These are phyloP conservation scores for Oophaga sylvatica DNA, from an alignment of 2,797 vertebrate genomes.

Conservation along the genomic window DNA sequence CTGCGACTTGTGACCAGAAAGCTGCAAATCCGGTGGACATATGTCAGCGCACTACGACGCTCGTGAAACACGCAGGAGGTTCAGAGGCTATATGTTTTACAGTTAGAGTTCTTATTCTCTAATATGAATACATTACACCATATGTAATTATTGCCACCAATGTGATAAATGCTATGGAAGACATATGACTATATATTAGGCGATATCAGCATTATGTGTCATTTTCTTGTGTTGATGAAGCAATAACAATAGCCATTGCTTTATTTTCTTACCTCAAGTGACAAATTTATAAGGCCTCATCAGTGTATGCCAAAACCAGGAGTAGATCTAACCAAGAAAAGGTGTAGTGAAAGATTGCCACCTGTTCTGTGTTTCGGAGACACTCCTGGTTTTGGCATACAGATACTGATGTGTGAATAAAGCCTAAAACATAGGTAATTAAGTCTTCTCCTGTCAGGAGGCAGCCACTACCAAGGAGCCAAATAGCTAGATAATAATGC, in stretches of 20 bases:
- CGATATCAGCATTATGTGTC: neutral
- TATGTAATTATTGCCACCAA: neutral
- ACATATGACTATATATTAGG: neutral
- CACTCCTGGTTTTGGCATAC: too few relatives aligned
- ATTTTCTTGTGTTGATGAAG: neutral
- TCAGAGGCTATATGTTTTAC: neutral
- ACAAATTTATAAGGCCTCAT: neutral
- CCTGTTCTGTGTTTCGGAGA: too few relatives aligned
- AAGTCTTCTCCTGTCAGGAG: conserved; percentile 13
- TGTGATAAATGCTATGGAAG: neutral
- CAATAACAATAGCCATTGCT: neutral
- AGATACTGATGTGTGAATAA: too few relatives aligned
- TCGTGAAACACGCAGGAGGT: neutral
- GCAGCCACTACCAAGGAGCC: conserved; percentile 22
- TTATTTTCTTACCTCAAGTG: neutral
- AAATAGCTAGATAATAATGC: conserved; percentile 47
- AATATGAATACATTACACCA: neutral
- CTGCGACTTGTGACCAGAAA: conserved; percentile 18
- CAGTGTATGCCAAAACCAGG: too few relatives aligned
- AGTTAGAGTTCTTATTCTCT: neutral
- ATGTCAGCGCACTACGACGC: neutral
- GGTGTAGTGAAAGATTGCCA: too few relatives aligned
- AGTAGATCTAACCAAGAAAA: too few relatives aligned
- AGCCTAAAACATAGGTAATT: neutral
- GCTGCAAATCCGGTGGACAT: conserved; percentile 9